These are phyloP conservation scores for Drosophila suzukii DNA, from an alignment of 1,140 invertebrate genomes.

Conservation along the genomic window DNA sequence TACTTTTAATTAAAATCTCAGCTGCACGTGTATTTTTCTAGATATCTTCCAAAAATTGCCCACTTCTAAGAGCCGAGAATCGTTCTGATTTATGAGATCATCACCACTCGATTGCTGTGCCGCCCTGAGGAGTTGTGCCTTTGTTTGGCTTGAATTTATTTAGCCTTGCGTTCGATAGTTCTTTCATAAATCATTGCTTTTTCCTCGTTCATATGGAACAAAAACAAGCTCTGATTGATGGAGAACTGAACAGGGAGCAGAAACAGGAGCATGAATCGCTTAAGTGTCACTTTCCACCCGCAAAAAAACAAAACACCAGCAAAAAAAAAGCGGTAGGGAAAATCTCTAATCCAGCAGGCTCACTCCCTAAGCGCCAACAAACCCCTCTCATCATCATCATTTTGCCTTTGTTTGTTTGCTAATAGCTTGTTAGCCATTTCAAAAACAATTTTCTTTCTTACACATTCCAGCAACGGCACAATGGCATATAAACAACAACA, in stretches of 20 bases:
- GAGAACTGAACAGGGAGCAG: not conserved
- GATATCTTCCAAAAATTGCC: not conserved
- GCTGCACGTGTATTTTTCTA: too few species aligned
- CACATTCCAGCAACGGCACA: constrained; percentile 35
- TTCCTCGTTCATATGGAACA: not conserved
- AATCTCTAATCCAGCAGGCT: constrained; percentile 1
- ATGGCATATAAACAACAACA: constrained; percentile 40
- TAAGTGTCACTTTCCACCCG: constrained; percentile 55
- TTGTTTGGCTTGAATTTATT: constrained; percentile 18
- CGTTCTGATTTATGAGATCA: constrained; percentile 35
- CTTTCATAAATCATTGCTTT: constrained; percentile 39
- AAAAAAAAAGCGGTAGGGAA: not conserved
- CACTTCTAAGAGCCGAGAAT: not conserved
- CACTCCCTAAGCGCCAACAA: not conserved
- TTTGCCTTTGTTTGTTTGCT: constrained; percentile 73
- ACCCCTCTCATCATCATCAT: constrained; percentile 42
- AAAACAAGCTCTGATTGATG: constrained; percentile 56
- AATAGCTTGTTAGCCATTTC: constrained; percentile 82
- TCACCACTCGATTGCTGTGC: constrained; percentile 7
- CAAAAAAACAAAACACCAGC: not conserved
- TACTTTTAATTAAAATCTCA: too few species aligned
- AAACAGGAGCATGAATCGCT: constrained; percentile 40
- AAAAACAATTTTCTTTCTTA: constrained; percentile 76
- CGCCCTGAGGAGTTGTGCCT: not conserved
- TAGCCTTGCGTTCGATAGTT: constrained; percentile 21